Percentiles rank a stretch among this genome's conserved stretches.
Conservation (phyloP, 2,797 vertebrate species). For the Peromyscus eremicus region DNA sequence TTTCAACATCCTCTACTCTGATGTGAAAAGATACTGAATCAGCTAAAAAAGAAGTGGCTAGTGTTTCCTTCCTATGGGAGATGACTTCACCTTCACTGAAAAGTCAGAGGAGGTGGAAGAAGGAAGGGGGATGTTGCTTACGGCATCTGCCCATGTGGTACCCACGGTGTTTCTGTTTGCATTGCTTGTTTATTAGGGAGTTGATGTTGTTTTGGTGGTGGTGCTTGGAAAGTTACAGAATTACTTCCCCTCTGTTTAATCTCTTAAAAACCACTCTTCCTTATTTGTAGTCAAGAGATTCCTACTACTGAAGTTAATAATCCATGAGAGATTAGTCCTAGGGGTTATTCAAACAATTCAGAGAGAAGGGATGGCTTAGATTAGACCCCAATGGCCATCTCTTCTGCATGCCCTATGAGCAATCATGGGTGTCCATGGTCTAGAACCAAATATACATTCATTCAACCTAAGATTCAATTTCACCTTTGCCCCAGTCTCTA, state of each 20-base stretch:
- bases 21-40: constrained; percentile 66
- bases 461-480: neutral
- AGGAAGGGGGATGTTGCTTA: neutral
- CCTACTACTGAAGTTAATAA: neutral
- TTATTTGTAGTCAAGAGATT: neutral
- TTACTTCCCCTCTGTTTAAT: neutral
- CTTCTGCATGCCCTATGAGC: neutral
- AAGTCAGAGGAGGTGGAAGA: neutral
- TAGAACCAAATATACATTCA: neutral
- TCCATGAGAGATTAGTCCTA: neutral
- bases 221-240: neutral
- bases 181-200: neutral
- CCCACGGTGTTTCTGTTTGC: neutral
- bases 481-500: neutral
- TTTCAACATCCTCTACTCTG: constrained; percentile 64
- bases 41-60: constrained; percentile 39
- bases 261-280: neutral
- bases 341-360: neutral
- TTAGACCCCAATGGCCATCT: neutral
- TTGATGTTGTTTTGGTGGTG: neutral
- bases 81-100: neutral
- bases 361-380: neutral
- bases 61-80: neutral
- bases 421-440: neutral
- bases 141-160: fast-evolving